Evolutionary conservation across 1,140 invertebrate genomes (phyloP).

Genomic region (Neodiprion pinetum): DNA sequence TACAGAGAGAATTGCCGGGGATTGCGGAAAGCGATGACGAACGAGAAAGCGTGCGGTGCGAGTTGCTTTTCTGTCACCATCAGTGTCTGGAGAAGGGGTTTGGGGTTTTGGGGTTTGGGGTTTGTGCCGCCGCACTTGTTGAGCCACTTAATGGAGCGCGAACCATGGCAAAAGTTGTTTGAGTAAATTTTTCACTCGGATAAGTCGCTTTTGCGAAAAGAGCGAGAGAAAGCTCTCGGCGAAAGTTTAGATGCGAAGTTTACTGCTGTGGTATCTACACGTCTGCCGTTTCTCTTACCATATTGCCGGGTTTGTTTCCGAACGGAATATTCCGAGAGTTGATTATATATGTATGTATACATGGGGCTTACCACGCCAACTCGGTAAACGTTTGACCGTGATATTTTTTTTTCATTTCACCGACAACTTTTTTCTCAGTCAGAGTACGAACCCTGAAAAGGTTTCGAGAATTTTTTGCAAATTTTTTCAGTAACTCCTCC

Average conservation of each 20-base stretch:
- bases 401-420: too few relatives aligned
- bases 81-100: background rate
- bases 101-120: too few relatives aligned
- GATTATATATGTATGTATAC: too few relatives aligned
- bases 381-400: too few relatives aligned
- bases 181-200: constrained; percentile 53
- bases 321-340: too few relatives aligned
- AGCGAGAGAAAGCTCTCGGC: background rate
- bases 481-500: too few relatives aligned
- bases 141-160: constrained; percentile 47
- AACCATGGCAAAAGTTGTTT: constrained; percentile 44
- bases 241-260: background rate
- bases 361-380: too few relatives aligned
- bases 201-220: constrained; percentile 33
- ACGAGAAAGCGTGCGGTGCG: background rate
- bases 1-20: background rate
- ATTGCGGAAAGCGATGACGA: background rate
- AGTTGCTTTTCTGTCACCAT: background rate
- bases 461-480: too few relatives aligned
- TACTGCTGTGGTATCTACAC: background rate
- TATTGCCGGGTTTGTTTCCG: too few relatives aligned
- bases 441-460: too few relatives aligned
- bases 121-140: constrained; percentile 40
- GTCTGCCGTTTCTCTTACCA: too few relatives aligned
- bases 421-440: too few relatives aligned